phyloP scores from a whole-genome alignment of 1,140 invertebrate genomes.

The Ceratoteleas bidentatus region DNA sequence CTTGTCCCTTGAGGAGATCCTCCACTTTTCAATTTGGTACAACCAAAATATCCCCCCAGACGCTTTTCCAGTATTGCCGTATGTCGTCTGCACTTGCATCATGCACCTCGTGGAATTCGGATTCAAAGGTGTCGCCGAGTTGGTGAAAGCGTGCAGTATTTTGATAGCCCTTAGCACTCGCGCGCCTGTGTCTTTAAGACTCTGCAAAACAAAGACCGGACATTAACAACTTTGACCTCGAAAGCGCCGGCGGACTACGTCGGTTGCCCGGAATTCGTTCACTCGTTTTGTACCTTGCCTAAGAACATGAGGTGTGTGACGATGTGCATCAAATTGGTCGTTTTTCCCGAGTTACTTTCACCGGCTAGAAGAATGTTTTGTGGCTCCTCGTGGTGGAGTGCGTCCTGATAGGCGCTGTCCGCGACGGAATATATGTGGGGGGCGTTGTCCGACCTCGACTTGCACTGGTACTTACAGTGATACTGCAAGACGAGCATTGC shows the following conservation, averaged over 20 bases:
- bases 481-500: constrained; percentile 81
- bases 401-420: constrained; percentile 92
- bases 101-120: constrained; percentile 92
- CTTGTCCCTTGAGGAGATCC: constrained; percentile 91
- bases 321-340: constrained; percentile 87
- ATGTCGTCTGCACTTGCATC: constrained; percentile 92
- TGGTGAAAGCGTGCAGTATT: constrained; percentile 90
- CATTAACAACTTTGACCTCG: constrained; percentile 1
- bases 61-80: constrained; percentile 91
- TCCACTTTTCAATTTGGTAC: constrained; percentile 93
- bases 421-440: constrained; percentile 95
- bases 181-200: constrained; percentile 83
- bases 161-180: constrained; percentile 87
- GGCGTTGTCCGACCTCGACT: constrained; percentile 93
- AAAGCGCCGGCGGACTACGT: background rate
- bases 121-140: constrained; percentile 93
- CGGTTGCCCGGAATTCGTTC: background rate
- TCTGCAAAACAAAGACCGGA: constrained; percentile 70
- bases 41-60: constrained; percentile 92
- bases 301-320: constrained; percentile 89
- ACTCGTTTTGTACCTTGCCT: constrained; percentile 78
- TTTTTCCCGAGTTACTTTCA: constrained; percentile 92
- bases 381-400: constrained; percentile 89
- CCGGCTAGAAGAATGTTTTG: constrained; percentile 92
- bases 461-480: constrained; percentile 90